Evolutionary conservation across 2,888 invertebrate genomes (phyloP), one percentile per base, ranked within the genome.

Genomic region (Heliconius cydno): DNA sequence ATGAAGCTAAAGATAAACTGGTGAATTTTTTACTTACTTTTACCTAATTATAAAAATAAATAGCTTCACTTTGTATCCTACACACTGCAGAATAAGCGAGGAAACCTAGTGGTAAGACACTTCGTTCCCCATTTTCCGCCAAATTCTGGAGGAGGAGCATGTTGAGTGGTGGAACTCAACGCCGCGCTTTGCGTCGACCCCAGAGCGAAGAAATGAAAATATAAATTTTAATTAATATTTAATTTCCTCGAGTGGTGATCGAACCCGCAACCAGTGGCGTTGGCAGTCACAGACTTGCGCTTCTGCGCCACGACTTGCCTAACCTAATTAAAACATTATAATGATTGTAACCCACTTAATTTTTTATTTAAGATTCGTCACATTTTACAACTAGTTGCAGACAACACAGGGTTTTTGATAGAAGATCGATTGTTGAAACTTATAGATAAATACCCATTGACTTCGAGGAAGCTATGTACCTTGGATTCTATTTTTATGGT

Each of bases 401-500:
- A 97, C 85, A 96, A 96, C 81, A 96, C 97, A 0, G 97, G 97
- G 12, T 98, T 98, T 90, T 90, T 98, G 46, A 96, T 98, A 0
- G 98, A 98, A 89, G 96, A 97, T 82, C 96, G 96, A 76, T 88
- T 98, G 22, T 91, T 96, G 22, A 93, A 94, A 78, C 95, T 98
- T 28, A 93, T 98, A 7, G 94, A 95, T 79, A 96, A 96, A n/a
- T 96, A 96, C 85, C 91, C 95, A 12, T 90, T 95, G 28, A 91
- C 95, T 46, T 96, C 97, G 71, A 95, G 96, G 85, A 96, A 96
- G 79, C 90, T 98, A n/a, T 96, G 98, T 80, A 96, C 96, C 76
- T 92, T 98, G 77, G 97, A 98, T 86, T 97, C 97, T 82, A 96
- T 98, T 82, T 97, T 98, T 90, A 96, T 96, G 90, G 97, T 97